These are phyloP conservation scores for Steatornis caripensis DNA, from an alignment of 2,113 vertebrate genomes.

Conservation along the genomic window DNA sequence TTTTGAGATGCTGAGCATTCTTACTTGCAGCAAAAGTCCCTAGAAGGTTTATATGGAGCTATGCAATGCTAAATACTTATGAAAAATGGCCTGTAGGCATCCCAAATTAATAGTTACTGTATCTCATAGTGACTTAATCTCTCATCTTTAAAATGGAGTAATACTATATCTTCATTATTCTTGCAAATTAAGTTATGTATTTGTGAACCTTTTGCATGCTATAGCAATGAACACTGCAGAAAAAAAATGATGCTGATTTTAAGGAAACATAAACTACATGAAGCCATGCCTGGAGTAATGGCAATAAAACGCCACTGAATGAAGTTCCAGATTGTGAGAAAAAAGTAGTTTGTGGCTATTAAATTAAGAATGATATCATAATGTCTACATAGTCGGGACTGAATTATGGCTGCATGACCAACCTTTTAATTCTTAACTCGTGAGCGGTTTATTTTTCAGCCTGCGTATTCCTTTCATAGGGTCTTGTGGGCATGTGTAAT, in stretches of 20 bases:
- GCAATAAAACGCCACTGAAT: background rate
- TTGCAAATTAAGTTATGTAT: background rate
- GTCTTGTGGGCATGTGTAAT: background rate
- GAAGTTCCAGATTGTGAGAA: background rate
- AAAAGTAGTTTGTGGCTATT: background rate
- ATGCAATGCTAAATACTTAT: background rate
- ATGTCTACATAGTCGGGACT: background rate
- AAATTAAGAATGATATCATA: background rate
- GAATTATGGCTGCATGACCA: background rate
- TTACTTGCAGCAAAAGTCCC: background rate
- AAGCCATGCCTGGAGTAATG: background rate
- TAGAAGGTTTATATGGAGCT: background rate
- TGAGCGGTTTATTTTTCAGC: background rate
- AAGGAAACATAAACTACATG: background rate
- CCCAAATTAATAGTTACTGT: background rate
- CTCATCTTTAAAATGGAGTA: background rate
- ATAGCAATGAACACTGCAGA: background rate
- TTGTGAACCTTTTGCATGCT: background rate
- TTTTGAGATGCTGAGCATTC: background rate
- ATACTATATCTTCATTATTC: background rate
- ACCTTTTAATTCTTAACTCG: background rate
- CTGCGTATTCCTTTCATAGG: background rate
- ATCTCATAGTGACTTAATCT: background rate
- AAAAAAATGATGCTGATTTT: background rate
- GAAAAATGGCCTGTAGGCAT: background rate